These are phyloP conservation scores for Drosophila cracens DNA, from an alignment of 2,888 invertebrate species.

Conservation along the genomic window DNA sequence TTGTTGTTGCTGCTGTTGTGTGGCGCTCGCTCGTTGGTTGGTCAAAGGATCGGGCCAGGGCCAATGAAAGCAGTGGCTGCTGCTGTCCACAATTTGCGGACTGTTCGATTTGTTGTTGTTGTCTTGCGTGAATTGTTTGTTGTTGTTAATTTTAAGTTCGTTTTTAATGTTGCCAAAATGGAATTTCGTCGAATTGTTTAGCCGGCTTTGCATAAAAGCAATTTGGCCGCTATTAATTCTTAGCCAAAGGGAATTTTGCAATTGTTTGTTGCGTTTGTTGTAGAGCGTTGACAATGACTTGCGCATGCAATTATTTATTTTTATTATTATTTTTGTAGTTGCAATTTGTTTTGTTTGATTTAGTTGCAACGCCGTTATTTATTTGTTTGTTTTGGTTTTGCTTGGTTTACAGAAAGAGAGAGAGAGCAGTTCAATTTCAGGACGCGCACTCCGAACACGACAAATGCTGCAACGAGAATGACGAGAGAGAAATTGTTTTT, in stretches of 20 bases:
- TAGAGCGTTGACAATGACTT: constrained; percentile 59
- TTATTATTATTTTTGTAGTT: constrained; percentile 20
- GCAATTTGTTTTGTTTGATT: constrained; percentile 21
- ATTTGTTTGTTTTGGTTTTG: constrained; percentile 29
- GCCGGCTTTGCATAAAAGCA: constrained; percentile 69
- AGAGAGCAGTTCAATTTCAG: constrained; percentile 50
- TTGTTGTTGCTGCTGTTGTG: constrained; percentile 7
- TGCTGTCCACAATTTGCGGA: constrained; percentile 24
- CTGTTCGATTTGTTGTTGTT: constrained; percentile 18
- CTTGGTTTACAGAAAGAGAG: constrained; percentile 18
- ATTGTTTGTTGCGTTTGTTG: constrained; percentile 82
- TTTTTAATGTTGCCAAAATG: constrained; percentile 70
- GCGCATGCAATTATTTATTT: constrained; percentile 45
- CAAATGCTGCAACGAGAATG: constrained; percentile 84
- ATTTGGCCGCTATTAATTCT: constrained; percentile 59
- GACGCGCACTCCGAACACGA: constrained; percentile 76
- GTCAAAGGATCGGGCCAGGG: constrained; percentile 41
- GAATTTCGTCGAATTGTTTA: constrained; percentile 74
- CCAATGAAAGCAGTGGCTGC: constrained; percentile 38
- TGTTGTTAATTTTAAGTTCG: constrained; percentile 28
- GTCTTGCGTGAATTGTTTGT: constrained; percentile 19
- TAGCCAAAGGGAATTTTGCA: constrained; percentile 84
- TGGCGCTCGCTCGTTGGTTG: constrained; percentile 15
- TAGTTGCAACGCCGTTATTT: constrained; percentile 5
- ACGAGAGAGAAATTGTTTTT: constrained; percentile 55